Evolutionary conservation across 2,113 vertebrate species (phyloP).

Genomic region (Callorhinus ursinus): DNA sequence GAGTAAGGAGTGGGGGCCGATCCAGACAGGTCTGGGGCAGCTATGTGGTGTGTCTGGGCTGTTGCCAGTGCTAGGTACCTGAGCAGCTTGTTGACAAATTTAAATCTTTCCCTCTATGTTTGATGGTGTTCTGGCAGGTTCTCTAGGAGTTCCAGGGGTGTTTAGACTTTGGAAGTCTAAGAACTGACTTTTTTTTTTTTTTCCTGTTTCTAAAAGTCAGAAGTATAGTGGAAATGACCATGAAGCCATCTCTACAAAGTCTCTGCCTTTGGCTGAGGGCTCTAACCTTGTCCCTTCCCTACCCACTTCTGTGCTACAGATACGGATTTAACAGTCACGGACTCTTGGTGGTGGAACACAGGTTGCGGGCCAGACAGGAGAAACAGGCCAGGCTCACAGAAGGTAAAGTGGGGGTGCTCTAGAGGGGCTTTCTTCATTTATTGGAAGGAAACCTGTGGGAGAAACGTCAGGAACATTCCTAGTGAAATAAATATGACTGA

Average conservation of each 20-base stretch:
- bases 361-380: constrained; percentile 88
- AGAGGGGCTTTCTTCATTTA: not conserved
- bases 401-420: constrained; percentile 83
- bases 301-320: constrained; percentile 77
- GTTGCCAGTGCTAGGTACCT: not conserved
- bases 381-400: constrained; percentile 87
- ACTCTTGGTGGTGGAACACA: constrained; percentile 84
- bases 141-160: not conserved
- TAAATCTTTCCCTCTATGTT: not conserved
- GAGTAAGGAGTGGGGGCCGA: not conserved
- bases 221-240: not conserved
- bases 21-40: not conserved
- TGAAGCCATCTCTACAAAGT: not conserved
- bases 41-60: not conserved
- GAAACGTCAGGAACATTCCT: not conserved
- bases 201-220: not conserved
- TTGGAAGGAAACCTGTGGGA: not conserved
- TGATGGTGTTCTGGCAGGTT: not conserved
- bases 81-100: not conserved
- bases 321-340: constrained; percentile 99
- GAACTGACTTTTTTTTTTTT: not conserved
- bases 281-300: not conserved
- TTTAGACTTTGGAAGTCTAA: not conserved
- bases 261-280: not conserved
- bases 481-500: not conserved